Conservation (phyloP, 2,797 vertebrate genomes). For the Chromobotia macracanthus region DNA sequence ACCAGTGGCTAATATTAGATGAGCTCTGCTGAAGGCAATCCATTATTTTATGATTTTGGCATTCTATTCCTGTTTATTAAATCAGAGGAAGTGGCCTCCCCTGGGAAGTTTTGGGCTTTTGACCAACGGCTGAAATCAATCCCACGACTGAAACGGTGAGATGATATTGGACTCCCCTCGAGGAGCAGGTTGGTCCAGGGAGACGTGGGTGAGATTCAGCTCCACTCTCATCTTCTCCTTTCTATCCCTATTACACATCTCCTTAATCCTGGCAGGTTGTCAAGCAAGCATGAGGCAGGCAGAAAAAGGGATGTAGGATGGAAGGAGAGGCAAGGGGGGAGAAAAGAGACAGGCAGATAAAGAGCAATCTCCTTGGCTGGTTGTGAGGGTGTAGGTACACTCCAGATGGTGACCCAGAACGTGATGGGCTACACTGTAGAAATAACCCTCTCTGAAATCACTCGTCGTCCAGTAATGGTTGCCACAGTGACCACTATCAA, state of each 20-base stretch:
- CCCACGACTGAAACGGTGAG: conserved; percentile 39
- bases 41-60: conserved; percentile 54
- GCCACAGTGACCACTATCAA: conserved; percentile 11
- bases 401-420: conserved; percentile 57
- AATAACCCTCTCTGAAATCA: conserved; percentile 53
- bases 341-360: conserved; percentile 52
- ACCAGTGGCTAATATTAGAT: conserved; percentile 53
- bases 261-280: conserved; percentile 65
- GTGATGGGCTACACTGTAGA: conserved; percentile 45
- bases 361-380: conserved; percentile 53
- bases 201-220: conserved; percentile 54
- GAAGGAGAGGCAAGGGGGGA: conserved; percentile 24
- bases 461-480: conserved; percentile 28
- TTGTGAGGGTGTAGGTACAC: conserved; percentile 47
- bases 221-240: conserved; percentile 58
- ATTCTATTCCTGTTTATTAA: conserved; percentile 55
- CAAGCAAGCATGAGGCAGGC: conserved; percentile 49
- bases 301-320: conserved; percentile 22
- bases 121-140: conserved; percentile 59
- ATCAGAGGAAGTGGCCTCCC: conserved; percentile 56
- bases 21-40: conserved; percentile 54
- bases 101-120: conserved; percentile 53
- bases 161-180: conserved; percentile 57
- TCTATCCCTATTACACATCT: conserved; percentile 60
- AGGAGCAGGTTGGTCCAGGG: conserved; percentile 53